Conservation (phyloP, 2,797 vertebrate genomes). For the Xerus rutilus region DNA sequence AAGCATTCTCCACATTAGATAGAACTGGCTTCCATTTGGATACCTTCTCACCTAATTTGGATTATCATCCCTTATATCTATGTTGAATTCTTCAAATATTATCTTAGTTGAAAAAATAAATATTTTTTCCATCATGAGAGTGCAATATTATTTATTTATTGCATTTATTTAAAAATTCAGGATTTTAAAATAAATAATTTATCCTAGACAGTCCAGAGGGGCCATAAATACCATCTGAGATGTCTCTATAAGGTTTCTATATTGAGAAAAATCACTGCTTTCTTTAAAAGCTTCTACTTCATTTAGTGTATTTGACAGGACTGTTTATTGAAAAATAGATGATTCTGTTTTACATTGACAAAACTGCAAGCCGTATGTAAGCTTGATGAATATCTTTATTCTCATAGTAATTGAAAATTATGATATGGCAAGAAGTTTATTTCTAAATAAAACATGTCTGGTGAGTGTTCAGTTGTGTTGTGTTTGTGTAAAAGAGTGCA, state of each 20-base stretch:
- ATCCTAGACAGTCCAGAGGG: not conserved
- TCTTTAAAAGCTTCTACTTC: not conserved
- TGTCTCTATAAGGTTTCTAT: not conserved
- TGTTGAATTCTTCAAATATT: not conserved
- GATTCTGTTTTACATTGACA: not conserved
- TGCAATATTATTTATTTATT: too few species aligned
- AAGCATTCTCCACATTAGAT: too few species aligned
- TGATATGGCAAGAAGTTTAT: not conserved
- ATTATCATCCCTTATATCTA: not conserved
- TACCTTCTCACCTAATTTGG: too few species aligned
- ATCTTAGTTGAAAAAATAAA: not conserved
- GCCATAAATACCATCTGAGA: not conserved
- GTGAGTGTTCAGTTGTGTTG: too few species aligned
- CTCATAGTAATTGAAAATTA: not conserved
- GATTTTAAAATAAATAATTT: not conserved
- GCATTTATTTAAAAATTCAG: not conserved
- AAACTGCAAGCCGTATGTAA: not conserved
- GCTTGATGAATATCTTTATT: not conserved
- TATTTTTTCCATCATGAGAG: not conserved
- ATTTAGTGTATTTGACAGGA: not conserved
- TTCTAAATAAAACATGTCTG: not conserved
- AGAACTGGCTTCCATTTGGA: not conserved
- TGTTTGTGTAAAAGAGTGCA: not conserved
- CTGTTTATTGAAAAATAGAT: not conserved
- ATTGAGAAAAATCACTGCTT: not conserved